Evolutionary conservation across 2,113 vertebrate genomes (phyloP), one percentile per base, ranked within the genome.

Genomic region (Kryptolebias marmoratus): DNA sequence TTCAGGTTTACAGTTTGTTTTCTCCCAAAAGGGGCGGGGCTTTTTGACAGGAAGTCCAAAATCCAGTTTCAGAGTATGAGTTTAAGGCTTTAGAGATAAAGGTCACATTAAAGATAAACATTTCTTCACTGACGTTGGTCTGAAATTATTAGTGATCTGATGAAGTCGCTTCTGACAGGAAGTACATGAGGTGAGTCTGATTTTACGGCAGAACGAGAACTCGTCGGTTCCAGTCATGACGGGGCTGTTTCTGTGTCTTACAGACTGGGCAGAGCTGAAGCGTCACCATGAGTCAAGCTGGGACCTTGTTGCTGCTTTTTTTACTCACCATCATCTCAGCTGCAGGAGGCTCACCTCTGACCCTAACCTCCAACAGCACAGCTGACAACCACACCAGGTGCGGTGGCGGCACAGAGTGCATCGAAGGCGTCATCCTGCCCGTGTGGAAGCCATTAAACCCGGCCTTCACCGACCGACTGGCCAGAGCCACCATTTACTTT

Each of bases 401-500:
- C 62, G 97, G 95, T 0, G 97, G 95, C n/a, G 82, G 91, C 0
- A 95, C 93, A 36, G 64, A 89, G 1, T 99, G 98, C 87, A 94
- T 95, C 57, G 93, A 93, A 75, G 98, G 98, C 0, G 96, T 99
- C 47, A 96, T 99, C 83, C 90, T 99, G 71, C 96, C 97, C 0
- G 61, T 97, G 2, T 99, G 98, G 98, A 91, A 89, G 31, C 97
- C 98, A 0, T 87, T 89, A 36, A 94, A 98, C 80, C 95, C 97
- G 0, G 91, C 94, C 0, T 95, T 96, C 2, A 89, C 95, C 7
- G 98, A 99, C 77, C 98, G 97, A 85, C 75, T 98, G 3, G 97
- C 97, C 69, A 93, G 98, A 83, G 98, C 98, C 10, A 95, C 95
- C 0, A 95, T 99, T 52, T 99, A 99, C 76, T 98, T 99, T 54